Percentiles rank a stretch among this genome's conserved stretches.
Evolutionary conservation across 2,888 invertebrate genomes (phyloP).

Genomic region (Aphodius granarius): DNA sequence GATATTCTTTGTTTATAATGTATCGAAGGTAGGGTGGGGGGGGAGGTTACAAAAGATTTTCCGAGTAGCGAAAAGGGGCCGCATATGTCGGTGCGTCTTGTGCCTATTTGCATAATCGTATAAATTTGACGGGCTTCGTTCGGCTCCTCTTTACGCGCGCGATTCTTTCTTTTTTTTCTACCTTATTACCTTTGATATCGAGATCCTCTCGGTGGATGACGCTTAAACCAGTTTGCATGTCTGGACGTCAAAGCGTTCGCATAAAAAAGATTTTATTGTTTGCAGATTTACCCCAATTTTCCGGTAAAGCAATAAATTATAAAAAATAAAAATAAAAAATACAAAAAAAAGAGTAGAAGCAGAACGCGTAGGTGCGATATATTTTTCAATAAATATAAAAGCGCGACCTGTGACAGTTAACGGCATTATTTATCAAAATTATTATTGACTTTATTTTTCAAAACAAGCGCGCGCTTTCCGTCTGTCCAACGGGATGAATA

Average conservation of each 20-base stretch:
- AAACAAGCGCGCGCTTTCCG: background rate
- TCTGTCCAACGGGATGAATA: background rate
- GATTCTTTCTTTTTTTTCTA: conserved; percentile 7
- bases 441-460: background rate
- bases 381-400: background rate
- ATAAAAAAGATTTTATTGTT: background rate
- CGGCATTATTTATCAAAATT: background rate
- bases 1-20: conserved; percentile 14
- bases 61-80: background rate
- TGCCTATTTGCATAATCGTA: conserved; percentile 11
- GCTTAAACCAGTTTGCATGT: conserved; percentile 13
- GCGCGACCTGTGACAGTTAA: background rate
- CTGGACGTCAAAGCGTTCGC: background rate
- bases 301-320: background rate
- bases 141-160: background rate
- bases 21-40: background rate
- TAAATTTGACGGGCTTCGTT: conserved; percentile 3
- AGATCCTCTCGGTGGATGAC: background rate
- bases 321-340: background rate
- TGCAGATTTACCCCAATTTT: background rate
- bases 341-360: no score
- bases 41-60: background rate
- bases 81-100: conserved; percentile 1
- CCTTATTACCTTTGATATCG: conserved; percentile 15
- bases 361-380: background rate